Percentiles rank a stretch among this genome's conserved stretches.
Evolutionary conservation across 2,113 vertebrate species (phyloP).

Genomic region (Macrotus californicus): DNA sequence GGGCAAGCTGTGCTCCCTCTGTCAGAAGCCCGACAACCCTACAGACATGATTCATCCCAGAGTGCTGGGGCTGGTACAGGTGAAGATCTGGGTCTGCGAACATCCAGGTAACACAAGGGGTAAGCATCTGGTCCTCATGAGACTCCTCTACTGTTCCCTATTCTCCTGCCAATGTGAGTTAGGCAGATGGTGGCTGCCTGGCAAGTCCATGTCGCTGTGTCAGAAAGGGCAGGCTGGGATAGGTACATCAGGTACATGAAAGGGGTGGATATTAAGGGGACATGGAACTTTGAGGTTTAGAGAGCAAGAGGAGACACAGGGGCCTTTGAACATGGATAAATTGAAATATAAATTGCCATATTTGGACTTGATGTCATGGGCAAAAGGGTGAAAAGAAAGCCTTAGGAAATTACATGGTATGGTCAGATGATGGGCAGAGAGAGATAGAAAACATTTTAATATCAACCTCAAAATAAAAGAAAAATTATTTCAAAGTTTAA

Average conservation of each 20-base stretch:
- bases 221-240: not conserved
- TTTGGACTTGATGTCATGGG: too few relatives aligned
- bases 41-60: too few relatives aligned
- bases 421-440: not conserved
- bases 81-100: not conserved
- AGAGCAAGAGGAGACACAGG: not conserved
- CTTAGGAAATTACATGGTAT: rapidly evolving
- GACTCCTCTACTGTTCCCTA: not conserved
- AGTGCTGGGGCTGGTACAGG: not conserved
- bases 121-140: not conserved
- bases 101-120: not conserved
- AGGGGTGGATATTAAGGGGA: rapidly evolving
- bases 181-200: not conserved
- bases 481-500: not conserved
- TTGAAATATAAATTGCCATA: too few relatives aligned
- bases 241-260: too few relatives aligned
- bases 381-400: not conserved
- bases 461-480: not conserved
- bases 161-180: not conserved
- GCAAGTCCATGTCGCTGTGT: rapidly evolving
- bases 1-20: not conserved
- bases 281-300: not conserved
- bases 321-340: not conserved
- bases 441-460: rapidly evolving
- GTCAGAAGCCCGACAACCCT: too few relatives aligned